Evolutionary conservation across 2,113 vertebrate species (phyloP), one percentile per base, ranked within the genome.

Genomic region (Theristicus caerulescens): DNA sequence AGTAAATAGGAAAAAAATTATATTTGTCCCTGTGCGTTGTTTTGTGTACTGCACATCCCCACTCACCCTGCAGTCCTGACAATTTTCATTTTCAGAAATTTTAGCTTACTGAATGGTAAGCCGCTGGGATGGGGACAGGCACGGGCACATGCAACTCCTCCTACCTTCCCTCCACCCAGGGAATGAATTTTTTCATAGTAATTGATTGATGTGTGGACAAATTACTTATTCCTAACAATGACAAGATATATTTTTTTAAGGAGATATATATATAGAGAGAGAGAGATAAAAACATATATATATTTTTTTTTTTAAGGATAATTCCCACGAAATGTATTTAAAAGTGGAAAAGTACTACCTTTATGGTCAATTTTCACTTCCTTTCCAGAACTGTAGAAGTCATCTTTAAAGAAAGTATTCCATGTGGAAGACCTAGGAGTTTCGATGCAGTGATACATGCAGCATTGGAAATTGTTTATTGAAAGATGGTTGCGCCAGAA

Each of bases 351-450:
- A 36, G 22, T 21, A 16, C 12, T 1, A 2, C 36, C 27, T 51
- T 34, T 62, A 38, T 25, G 47, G 29, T 46, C 26, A 44, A 5
- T 70, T 91, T 94, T 80, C 49, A 74, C 46, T 88, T 91, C 29
- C 31, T 27, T 61, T 0, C 31, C 36, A 20, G 38, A 80, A 47
- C 21, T 57, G 20, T 9, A 34, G 59, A 44, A 89, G 49, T 86
- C 3, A 22, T 38, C 54, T 72, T 83, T 20, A 82, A 77, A 58
- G 11, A 3, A 59, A 12, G 9, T 47, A 20, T 32, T 76, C n/a
- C 11, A 3, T 1, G 0, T 8, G 17, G 32, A 17, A 40, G 64
- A 26, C 8, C 0, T 9, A 51, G 59, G 31, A 82, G 32, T 46
- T 78, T 11, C 42, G 69, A 34, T 71, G 54, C 14, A 51, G 38